These are phyloP conservation scores for Thymelicus sylvestris DNA, from an alignment of 2,888 invertebrate genomes.

Conservation along the genomic window DNA sequence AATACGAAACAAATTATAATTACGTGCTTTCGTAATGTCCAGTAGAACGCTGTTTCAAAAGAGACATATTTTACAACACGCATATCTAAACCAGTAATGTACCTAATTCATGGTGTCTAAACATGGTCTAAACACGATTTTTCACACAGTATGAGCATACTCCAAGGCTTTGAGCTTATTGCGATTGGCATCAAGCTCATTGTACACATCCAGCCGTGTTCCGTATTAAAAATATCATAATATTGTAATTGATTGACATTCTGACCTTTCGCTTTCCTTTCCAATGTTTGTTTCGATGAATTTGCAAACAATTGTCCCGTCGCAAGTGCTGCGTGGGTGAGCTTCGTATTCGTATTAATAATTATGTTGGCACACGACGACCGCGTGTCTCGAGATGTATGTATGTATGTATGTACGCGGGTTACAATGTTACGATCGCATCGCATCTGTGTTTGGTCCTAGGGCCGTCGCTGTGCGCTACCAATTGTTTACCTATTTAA, in stretches of 20 bases:
- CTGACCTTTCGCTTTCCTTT: constrained; percentile 8
- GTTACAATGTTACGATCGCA: constrained; percentile 2
- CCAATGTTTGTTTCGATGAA: constrained; percentile 19
- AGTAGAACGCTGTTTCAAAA: too few species aligned
- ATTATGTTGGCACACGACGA: constrained; percentile 9
- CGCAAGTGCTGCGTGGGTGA: constrained; percentile 15
- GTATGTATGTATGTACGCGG: neutral
- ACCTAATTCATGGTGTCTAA: neutral
- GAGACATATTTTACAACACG: neutral
- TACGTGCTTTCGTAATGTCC: too few species aligned
- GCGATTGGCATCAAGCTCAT: neutral
- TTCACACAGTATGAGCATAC: neutral
- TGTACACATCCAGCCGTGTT: neutral
- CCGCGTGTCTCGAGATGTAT: neutral
- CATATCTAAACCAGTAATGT: neutral
- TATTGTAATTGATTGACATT: neutral
- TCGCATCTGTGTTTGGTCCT: neutral
- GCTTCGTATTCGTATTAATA: neutral
- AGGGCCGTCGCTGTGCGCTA: neutral
- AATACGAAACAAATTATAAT: neutral
- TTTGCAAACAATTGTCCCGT: constrained; percentile 22
- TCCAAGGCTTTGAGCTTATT: neutral
- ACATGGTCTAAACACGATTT: too few species aligned
- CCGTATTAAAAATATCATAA: neutral
- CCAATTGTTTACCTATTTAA: too few species aligned